phyloP scores from a whole-genome alignment of 2,797 vertebrate species.

The Perodicticus potto region DNA sequence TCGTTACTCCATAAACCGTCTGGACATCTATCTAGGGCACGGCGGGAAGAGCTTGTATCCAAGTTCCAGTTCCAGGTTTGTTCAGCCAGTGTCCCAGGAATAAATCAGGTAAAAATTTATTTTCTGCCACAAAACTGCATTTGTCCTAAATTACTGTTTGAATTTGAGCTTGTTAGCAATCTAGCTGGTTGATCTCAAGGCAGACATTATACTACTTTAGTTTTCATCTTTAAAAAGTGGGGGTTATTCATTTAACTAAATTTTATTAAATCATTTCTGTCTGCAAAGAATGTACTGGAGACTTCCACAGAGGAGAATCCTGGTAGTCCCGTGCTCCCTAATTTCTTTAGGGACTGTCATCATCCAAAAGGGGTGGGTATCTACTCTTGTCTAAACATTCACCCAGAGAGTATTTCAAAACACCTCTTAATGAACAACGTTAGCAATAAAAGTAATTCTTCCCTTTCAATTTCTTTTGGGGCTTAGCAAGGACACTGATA shows the following conservation, averaged over 20 bases:
- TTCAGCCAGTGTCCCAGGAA: background rate
- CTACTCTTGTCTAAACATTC: background rate
- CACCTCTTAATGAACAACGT: slow-evolving; percentile 47
- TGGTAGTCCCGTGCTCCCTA: background rate
- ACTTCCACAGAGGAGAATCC: background rate
- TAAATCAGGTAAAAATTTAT: background rate
- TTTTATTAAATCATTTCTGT: background rate
- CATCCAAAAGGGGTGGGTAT: background rate
- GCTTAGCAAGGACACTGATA: slow-evolving; percentile 48
- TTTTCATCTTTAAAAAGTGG: background rate
- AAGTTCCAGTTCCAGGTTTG: background rate
- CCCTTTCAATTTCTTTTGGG: background rate
- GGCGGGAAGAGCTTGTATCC: background rate
- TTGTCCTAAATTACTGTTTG: background rate
- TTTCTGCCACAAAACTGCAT: slow-evolving; percentile 20
- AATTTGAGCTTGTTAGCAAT: background rate
- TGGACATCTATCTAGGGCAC: background rate
- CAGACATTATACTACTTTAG: background rate
- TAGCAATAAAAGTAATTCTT: slow-evolving; percentile 49
- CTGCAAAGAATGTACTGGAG: background rate
- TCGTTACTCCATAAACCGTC: background rate
- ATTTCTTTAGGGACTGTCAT: background rate
- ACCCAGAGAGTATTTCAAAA: background rate
- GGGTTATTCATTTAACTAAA: background rate
- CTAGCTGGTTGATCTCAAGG: background rate